phyloP scores from a whole-genome alignment of 2,113 vertebrate genomes.

The Phoxinus phoxinus region DNA sequence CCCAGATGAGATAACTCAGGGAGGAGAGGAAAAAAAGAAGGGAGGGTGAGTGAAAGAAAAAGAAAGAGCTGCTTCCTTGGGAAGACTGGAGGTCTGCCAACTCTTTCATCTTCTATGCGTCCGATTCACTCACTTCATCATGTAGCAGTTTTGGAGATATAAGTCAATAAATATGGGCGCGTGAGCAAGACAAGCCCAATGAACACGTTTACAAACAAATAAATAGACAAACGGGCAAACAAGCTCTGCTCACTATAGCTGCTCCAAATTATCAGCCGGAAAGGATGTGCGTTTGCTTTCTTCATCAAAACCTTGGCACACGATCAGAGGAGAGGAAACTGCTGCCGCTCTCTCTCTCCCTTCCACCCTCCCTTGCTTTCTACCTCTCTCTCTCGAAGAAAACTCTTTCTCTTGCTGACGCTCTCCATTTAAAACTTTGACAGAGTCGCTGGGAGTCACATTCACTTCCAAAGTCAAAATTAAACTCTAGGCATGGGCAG shows the following conservation, averaged over 20 bases:
- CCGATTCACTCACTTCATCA: slow-evolving; percentile 72
- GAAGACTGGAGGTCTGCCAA: slow-evolving; percentile 72
- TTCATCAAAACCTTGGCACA: slow-evolving; percentile 80
- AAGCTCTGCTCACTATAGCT: slow-evolving; percentile 43
- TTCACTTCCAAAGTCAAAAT: slow-evolving; percentile 75
- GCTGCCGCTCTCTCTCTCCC: slow-evolving; percentile 62
- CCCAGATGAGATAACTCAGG: slow-evolving; percentile 80
- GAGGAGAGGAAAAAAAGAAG: slow-evolving; percentile 58
- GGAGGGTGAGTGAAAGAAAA: slow-evolving; percentile 53
- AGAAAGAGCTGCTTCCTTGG: slow-evolving; percentile 61
- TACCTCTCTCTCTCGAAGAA: slow-evolving; percentile 15
- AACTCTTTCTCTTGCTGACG: slow-evolving; percentile 34
- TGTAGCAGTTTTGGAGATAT: slow-evolving; percentile 75
- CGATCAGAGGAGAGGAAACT: slow-evolving; percentile 74
- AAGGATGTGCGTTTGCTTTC: slow-evolving; percentile 74
- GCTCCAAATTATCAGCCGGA: slow-evolving; percentile 71
- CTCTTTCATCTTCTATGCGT: slow-evolving; percentile 73
- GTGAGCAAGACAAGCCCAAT: slow-evolving; percentile 58
- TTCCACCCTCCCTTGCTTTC: neutral
- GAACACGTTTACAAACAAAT: slow-evolving; percentile 61
- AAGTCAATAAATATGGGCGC: slow-evolving; percentile 71
- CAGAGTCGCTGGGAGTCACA: slow-evolving; percentile 64
- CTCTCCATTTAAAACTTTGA: slow-evolving; percentile 61
- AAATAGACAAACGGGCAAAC: slow-evolving; percentile 47
- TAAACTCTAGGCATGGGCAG: slow-evolving; percentile 62